Evolutionary conservation across 2,797 vertebrate genomes (phyloP).

Genomic region (Urosaurus nigricauda): DNA sequence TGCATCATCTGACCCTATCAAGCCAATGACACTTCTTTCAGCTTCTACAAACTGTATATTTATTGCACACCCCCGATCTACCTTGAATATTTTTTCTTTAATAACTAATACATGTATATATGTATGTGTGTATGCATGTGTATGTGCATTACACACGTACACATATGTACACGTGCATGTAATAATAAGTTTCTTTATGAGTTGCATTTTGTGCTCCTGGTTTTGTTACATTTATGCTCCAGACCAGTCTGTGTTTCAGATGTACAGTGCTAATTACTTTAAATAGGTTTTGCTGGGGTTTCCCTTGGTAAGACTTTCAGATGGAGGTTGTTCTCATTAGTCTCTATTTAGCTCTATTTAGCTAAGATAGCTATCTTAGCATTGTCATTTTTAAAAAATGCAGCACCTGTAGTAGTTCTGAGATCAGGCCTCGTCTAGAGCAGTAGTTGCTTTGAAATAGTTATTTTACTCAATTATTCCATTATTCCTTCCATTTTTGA

Average conservation of each 20-base stretch:
- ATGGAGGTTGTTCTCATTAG: slow-evolving; percentile 47
- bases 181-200: slow-evolving; percentile 18
- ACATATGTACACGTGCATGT: background rate
- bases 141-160: slow-evolving; percentile 32
- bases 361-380: slow-evolving; percentile 42
- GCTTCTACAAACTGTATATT: slow-evolving; percentile 81
- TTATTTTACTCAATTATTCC: slow-evolving; percentile 47
- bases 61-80: slow-evolving; percentile 72
- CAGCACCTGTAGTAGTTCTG: slow-evolving; percentile 56
- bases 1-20: slow-evolving; percentile 85
- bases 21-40: slow-evolving; percentile 84
- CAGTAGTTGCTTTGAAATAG: slow-evolving; percentile 55
- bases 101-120: slow-evolving; percentile 27
- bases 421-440: slow-evolving; percentile 57
- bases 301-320: slow-evolving; percentile 47
- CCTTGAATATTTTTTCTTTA: slow-evolving; percentile 74
- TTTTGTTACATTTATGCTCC: slow-evolving; percentile 65
- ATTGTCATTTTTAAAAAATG: slow-evolving; percentile 54
- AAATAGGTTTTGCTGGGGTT: slow-evolving; percentile 49
- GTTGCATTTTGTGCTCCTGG: slow-evolving; percentile 65
- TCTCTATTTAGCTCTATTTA: slow-evolving; percentile 60
- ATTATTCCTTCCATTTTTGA: slow-evolving; percentile 31
- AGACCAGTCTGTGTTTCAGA: slow-evolving; percentile 56
- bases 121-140: slow-evolving; percentile 10
- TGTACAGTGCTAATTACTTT: slow-evolving; percentile 63